These are phyloP conservation scores for Bombus pascuorum DNA, from an alignment of 1,140 invertebrate genomes.

Conservation along the genomic window DNA sequence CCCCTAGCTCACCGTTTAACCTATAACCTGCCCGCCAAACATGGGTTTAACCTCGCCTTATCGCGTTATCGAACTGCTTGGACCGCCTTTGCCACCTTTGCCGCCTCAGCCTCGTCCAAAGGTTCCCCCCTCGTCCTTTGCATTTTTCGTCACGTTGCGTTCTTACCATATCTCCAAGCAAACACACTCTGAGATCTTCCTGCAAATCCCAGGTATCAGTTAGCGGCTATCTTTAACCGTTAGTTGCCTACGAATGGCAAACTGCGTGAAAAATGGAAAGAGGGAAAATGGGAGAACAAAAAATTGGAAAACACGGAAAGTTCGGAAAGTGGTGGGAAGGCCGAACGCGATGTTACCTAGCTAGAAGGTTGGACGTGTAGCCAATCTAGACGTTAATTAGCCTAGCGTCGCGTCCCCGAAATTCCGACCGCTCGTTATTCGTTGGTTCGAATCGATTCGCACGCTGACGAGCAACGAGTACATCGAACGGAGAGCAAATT, in stretches of 20 bases:
- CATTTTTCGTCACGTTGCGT: constrained; percentile 12
- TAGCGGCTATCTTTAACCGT: no score
- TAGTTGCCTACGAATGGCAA: no score
- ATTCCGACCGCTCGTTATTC: constrained; percentile 59
- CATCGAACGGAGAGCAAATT: constrained; percentile 73
- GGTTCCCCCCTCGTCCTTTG: background rate
- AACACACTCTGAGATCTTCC: no score
- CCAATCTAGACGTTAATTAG: constrained; percentile 55
- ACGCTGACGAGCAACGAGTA: constrained; percentile 34
- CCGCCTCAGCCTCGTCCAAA: background rate
- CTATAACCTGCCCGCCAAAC: constrained; percentile 83
- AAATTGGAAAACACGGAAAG: background rate
- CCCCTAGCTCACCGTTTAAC: constrained; percentile 82
- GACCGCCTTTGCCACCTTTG: constrained; percentile 46
- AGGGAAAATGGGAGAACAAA: background rate
- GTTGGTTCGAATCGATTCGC: constrained; percentile 60
- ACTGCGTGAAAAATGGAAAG: background rate
- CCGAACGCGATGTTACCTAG: background rate
- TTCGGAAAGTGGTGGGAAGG: background rate
- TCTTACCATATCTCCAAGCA: no score
- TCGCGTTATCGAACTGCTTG: constrained; percentile 81
- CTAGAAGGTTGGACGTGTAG: background rate
- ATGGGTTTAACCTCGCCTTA: constrained; percentile 83
- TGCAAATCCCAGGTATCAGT: no score
- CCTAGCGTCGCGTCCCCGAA: constrained; percentile 45